A percentile compares a stretch with the other conserved stretches of the same genome.
These are phyloP conservation scores for Gobionotothen gibberifrons DNA, from an alignment of 2,797 vertebrate genomes.

Conservation along the genomic window DNA sequence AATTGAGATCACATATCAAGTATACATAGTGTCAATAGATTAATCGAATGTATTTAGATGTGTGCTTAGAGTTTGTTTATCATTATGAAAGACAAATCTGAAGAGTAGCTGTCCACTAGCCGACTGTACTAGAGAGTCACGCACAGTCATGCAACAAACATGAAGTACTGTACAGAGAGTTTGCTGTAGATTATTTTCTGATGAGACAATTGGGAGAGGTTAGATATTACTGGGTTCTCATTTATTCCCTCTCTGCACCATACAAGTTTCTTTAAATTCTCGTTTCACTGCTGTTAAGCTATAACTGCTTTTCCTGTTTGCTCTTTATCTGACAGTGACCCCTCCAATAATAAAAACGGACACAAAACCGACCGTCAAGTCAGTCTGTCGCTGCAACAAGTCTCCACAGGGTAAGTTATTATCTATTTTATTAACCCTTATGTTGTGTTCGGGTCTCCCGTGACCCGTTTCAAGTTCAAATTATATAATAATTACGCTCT, in stretches of 20 bases:
- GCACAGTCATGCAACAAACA: not conserved
- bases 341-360: constrained; percentile 24
- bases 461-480: too few relatives aligned
- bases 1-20: not conserved
- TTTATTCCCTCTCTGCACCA: not conserved
- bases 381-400: constrained; percentile 33
- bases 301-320: not conserved
- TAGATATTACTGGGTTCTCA: not conserved
- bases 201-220: not conserved
- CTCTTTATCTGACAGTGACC: constrained; percentile 37
- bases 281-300: not conserved
- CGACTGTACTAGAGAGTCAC: not conserved
- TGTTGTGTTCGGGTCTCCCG: too few relatives aligned
- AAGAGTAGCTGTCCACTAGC: not conserved
- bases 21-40: not conserved
- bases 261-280: not conserved
- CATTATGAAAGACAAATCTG: not conserved
- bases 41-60: not conserved
- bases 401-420: constrained; percentile 15
- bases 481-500: too few relatives aligned
- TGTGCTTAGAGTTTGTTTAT: not conserved
- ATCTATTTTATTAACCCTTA: too few relatives aligned
- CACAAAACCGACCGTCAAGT: not conserved
- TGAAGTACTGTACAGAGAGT: not conserved
- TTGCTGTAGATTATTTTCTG: not conserved